These are phyloP conservation scores for Cynoglossus semilaevis DNA, from an alignment of 2,113 vertebrate genomes.

Conservation along the genomic window DNA sequence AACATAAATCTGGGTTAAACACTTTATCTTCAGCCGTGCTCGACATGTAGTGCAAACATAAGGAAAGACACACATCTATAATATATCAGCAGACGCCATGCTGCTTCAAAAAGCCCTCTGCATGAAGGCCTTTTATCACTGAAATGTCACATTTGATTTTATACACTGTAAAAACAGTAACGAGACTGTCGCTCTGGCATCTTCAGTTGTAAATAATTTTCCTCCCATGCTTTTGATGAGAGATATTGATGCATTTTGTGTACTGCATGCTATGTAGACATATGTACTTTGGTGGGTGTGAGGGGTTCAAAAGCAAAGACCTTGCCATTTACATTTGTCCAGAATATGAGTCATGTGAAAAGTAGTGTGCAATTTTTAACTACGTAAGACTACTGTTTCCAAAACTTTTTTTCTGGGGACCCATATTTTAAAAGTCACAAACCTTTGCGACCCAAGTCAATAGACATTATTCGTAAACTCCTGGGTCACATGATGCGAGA, in stretches of 20 bases:
- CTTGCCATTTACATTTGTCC: no score
- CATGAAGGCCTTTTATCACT: slow-evolving; percentile 39
- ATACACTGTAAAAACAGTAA: slow-evolving; percentile 28
- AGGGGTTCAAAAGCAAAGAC: no score
- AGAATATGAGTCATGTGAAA: no score
- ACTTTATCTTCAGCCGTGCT: background rate
- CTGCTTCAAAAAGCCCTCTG: slow-evolving; percentile 26
- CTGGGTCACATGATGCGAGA: no score
- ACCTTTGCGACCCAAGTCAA: no score
- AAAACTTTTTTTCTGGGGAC: no score
- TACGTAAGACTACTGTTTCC: no score
- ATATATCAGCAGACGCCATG: slow-evolving; percentile 25
- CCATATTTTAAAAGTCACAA: no score
- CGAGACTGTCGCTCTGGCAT: slow-evolving; percentile 17
- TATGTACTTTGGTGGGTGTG: no score
- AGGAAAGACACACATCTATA: slow-evolving; percentile 23
- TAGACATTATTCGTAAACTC: no score
- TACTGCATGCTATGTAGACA: slow-evolving; percentile 17
- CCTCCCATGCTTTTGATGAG: background rate
- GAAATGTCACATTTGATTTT: slow-evolving; percentile 31
- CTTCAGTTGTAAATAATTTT: slow-evolving; percentile 20
- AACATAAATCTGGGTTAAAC: background rate
- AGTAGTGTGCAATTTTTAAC: no score
- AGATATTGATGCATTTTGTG: slow-evolving; percentile 11
- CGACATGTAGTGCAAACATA: background rate